Conservation (phyloP, 2,888 invertebrate species). For the Nemapogon koenigi region DNA sequence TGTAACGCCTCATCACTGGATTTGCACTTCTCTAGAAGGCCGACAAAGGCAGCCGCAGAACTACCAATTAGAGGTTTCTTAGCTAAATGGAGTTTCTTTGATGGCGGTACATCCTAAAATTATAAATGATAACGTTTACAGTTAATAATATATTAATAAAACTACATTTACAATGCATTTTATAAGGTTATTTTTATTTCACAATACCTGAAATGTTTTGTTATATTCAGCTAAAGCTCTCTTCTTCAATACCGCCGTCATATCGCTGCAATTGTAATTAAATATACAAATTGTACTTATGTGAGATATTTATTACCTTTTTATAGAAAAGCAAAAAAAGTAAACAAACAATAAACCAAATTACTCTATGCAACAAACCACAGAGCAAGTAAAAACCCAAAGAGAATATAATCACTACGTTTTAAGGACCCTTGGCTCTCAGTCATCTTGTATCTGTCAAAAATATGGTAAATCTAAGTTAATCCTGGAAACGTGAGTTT, state of each 20-base stretch:
- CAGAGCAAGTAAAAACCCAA: no score
- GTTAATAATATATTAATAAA: neutral
- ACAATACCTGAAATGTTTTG: neutral
- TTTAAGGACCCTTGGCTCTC: no score
- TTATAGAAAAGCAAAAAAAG: no score
- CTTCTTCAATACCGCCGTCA: neutral
- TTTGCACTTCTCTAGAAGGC: constrained; percentile 75
- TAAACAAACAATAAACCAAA: no score
- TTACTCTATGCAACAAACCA: no score
- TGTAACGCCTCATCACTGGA: constrained; percentile 76
- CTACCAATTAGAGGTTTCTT: constrained; percentile 70
- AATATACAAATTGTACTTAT: no score
- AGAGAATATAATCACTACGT: no score
- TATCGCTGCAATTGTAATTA: no score
- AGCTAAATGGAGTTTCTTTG: constrained; percentile 72
- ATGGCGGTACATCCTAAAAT: constrained; percentile 62
- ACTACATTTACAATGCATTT: neutral
- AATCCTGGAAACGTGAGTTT: no score
- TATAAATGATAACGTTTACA: neutral
- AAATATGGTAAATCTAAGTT: no score
- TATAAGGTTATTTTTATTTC: neutral
- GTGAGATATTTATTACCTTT: no score
- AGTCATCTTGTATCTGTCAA: no score
- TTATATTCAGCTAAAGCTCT: neutral
- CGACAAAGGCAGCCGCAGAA: constrained; percentile 73